Percentiles rank a stretch among this genome's conserved stretches.
phyloP scores from a whole-genome alignment of 2,797 vertebrate genomes.

The Xerus rutilus region DNA sequence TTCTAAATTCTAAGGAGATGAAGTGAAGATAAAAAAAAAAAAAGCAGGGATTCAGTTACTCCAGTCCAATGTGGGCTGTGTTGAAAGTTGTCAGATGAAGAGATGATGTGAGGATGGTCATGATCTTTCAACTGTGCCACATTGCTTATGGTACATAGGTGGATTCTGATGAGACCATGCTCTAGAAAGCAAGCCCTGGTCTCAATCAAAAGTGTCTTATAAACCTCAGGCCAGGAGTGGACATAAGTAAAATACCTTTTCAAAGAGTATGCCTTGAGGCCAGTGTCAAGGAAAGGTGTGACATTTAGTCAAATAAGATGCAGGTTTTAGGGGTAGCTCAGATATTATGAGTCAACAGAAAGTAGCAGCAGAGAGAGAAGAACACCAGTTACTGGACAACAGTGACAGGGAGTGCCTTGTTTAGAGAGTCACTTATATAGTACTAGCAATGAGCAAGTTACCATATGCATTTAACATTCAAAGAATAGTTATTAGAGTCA shows the following conservation, averaged over 20 bases:
- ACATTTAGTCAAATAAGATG: not conserved
- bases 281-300: not conserved
- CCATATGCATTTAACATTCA: constrained; percentile 26
- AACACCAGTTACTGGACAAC: not conserved
- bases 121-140: not conserved
- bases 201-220: not conserved
- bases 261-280: not conserved
- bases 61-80: not conserved
- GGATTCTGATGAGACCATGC: not conserved
- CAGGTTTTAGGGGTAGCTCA: not conserved
- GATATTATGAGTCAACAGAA: not conserved
- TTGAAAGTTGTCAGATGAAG: not conserved
- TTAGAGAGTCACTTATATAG: not conserved
- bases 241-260: not conserved
- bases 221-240: not conserved
- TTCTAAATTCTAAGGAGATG: not conserved
- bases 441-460: not conserved
- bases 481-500: constrained; percentile 57
- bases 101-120: not conserved
- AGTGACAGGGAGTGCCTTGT: not conserved
- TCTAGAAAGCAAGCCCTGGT: not conserved
- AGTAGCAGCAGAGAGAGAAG: not conserved
- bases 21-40: not conserved
- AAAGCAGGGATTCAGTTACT: not conserved
- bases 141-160: not conserved